Conservation (phyloP, 2,113 vertebrate species). For the Rhynchopsitta pachyrhyncha region DNA sequence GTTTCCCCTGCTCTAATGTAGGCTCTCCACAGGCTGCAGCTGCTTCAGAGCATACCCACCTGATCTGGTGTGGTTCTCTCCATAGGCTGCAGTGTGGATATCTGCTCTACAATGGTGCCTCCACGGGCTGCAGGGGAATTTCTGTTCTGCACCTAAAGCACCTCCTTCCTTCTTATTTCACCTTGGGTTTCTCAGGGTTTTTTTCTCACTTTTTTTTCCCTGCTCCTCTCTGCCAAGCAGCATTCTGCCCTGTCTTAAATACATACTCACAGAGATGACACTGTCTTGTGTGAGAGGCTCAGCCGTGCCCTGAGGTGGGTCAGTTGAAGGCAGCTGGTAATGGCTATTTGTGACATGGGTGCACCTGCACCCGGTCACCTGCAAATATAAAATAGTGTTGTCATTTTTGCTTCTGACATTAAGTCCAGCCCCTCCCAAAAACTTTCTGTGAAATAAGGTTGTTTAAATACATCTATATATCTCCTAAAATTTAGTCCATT, state of each 20-base stretch:
- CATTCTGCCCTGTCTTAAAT: neutral
- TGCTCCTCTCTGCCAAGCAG: neutral
- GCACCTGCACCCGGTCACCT: accelerated
- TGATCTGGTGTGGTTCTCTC: accelerated
- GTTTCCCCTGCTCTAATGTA: accelerated
- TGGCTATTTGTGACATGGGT: neutral
- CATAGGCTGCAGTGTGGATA: neutral
- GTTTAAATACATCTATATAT: neutral
- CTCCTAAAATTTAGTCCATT: neutral
- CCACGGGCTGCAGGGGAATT: neutral
- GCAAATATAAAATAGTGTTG: neutral
- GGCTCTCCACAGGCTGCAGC: neutral
- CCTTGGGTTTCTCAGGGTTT: neutral
- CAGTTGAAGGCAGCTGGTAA: accelerated
- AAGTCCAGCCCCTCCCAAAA: accelerated
- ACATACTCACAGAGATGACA: no score
- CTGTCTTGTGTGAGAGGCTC: neutral
- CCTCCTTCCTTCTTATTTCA: neutral
- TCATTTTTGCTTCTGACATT: neutral
- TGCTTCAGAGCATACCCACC: neutral
- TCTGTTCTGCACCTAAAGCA: neutral
- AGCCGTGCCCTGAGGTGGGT: accelerated
- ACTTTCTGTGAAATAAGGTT: neutral
- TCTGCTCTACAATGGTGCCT: neutral
- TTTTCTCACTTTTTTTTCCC: neutral